Percentiles rank a stretch among this genome's conserved stretches.
phyloP scores from a whole-genome alignment of 2,888 invertebrate genomes.

The Mesorhabditis spiculigera region DNA sequence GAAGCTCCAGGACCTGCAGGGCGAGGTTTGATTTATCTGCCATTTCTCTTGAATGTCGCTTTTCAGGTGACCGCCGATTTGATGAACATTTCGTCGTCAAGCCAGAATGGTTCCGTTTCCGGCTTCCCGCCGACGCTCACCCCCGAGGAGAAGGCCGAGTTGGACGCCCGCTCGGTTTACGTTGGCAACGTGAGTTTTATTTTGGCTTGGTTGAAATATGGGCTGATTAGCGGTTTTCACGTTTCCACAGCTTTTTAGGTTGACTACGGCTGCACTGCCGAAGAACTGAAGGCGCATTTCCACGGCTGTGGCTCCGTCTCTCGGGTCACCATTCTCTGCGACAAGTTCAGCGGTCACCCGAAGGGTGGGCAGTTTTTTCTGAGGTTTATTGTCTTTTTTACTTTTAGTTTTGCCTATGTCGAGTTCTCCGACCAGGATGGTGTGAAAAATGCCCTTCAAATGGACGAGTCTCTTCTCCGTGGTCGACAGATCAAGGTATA shows the following conservation, averaged over 20 bases:
- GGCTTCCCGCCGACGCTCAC: constrained; percentile 67
- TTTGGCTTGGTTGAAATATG: background rate
- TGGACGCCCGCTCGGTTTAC: constrained; percentile 91
- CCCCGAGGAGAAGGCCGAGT: constrained; percentile 93
- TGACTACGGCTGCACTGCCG: constrained; percentile 97
- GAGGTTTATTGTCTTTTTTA: background rate
- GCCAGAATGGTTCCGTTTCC: constrained; percentile 22
- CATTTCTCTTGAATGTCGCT: constrained; percentile 3
- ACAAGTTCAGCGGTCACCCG: constrained; percentile 97
- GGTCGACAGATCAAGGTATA: constrained; percentile 94
- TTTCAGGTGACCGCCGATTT: constrained; percentile 24
- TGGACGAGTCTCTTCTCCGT: constrained; percentile 95
- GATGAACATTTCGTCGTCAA: constrained; percentile 31
- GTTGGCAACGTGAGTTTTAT: constrained; percentile 62
- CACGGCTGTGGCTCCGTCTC: constrained; percentile 99
- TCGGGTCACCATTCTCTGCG: constrained; percentile 96
- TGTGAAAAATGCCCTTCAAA: constrained; percentile 92
- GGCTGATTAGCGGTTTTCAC: background rate
- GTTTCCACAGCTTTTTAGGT: constrained; percentile 63
- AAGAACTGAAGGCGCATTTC: constrained; percentile 95
- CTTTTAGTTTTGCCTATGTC: constrained; percentile 82
- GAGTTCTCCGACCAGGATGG: constrained; percentile 97
- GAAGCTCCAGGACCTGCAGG: constrained; percentile 94
- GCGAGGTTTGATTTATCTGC: constrained; percentile 71
- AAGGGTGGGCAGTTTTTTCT: constrained; percentile 68